phyloP scores from a whole-genome alignment of 2,113 vertebrate genomes.

The Lepidothrix coronata region DNA sequence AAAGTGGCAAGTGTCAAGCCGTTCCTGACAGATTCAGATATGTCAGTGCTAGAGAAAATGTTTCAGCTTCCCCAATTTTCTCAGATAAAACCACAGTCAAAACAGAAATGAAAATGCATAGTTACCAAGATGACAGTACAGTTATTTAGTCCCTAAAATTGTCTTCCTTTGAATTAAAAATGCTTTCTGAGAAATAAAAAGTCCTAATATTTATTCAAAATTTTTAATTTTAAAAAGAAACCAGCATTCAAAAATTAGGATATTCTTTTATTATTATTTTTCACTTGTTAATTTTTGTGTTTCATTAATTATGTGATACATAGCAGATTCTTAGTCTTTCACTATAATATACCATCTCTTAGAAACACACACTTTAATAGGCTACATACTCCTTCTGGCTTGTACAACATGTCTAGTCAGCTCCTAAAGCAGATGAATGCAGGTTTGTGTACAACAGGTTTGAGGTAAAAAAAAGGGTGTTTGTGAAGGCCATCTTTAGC shows the following conservation, averaged over 20 bases:
- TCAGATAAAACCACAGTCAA: background rate
- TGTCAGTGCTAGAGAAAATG: background rate
- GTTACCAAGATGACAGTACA: background rate
- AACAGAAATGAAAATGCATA: background rate
- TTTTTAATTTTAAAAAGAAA: background rate
- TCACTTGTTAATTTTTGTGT: background rate
- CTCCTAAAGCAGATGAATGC: background rate
- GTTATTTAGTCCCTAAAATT: background rate
- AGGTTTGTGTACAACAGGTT: background rate
- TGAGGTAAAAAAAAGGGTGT: background rate
- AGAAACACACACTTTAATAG: background rate
- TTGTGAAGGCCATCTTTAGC: background rate
- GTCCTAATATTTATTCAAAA: background rate
- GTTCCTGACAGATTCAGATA: background rate
- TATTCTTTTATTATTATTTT: background rate
- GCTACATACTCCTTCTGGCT: background rate
- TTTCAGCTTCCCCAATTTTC: background rate
- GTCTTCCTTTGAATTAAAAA: slow-evolving; percentile 13
- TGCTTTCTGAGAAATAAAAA: background rate
- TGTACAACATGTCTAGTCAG: background rate
- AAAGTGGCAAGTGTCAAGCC: background rate
- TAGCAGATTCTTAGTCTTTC: background rate
- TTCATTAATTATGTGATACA: background rate
- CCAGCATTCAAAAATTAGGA: background rate
- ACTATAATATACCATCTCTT: background rate